Conservation (phyloP, 2,888 invertebrate genomes). For the Blera fallax region DNA sequence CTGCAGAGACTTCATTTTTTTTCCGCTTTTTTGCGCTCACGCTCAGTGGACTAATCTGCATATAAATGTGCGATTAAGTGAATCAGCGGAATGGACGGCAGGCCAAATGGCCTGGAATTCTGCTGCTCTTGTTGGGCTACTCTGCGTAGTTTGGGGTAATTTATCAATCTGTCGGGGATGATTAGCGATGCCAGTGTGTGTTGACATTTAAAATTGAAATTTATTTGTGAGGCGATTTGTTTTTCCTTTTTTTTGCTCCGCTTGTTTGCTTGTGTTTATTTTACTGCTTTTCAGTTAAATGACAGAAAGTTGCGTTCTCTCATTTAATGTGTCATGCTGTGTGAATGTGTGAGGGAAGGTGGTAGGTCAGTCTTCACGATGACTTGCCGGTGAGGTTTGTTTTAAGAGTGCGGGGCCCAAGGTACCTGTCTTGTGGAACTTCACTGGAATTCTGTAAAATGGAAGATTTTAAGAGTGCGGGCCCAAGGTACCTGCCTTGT, state of each 20-base stretch:
- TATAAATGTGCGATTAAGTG: conserved; percentile 73
- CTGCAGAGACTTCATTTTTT: neutral
- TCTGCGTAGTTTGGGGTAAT: conserved; percentile 62
- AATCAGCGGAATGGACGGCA: conserved; percentile 64
- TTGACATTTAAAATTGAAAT: conserved; percentile 72
- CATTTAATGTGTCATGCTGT: conserved; percentile 33
- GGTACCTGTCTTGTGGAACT: too few species aligned
- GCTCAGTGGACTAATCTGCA: conserved; percentile 62
- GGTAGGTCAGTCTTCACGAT: conserved; percentile 25
- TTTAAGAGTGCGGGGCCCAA: too few species aligned
- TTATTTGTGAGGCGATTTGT: conserved; percentile 68
- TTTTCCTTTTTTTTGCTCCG: conserved; percentile 34
- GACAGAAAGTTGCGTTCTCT: conserved; percentile 10
- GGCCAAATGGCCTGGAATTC: conserved; percentile 62
- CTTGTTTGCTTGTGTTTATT: conserved; percentile 5
- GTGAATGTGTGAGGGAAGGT: conserved; percentile 22
- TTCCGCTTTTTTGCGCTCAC: conserved; percentile 5
- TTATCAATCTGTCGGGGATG: conserved; percentile 73
- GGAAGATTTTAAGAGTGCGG: too few species aligned
- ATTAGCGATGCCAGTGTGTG: conserved; percentile 72
- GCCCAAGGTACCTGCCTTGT: too few species aligned
- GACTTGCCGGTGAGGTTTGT: too few species aligned
- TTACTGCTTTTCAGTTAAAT: neutral
- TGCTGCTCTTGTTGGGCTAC: conserved; percentile 6
- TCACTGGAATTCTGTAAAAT: too few species aligned